phyloP scores from a whole-genome alignment of 1,140 invertebrate genomes.

The Zaprionus kolodkinae region DNA sequence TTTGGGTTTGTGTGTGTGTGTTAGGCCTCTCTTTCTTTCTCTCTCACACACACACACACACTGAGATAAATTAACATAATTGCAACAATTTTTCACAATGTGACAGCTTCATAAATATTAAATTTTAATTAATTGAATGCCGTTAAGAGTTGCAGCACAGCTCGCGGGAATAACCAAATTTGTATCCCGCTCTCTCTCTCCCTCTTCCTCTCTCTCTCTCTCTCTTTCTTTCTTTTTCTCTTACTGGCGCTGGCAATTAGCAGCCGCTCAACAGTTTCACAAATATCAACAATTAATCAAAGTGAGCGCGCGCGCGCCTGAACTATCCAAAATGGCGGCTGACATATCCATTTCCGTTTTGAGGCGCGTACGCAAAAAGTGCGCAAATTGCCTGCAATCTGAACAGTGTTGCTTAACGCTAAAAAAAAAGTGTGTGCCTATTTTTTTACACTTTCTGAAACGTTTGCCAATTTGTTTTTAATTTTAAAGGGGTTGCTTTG shows the following conservation, averaged over 20 bases:
- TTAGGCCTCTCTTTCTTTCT: constrained; percentile 3
- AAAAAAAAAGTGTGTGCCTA: background rate
- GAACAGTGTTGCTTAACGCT: background rate
- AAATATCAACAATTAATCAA: constrained; percentile 55
- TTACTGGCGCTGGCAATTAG: constrained; percentile 44
- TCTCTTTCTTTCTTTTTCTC: background rate
- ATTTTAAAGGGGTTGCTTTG: too few relatives aligned
- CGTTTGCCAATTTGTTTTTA: too few relatives aligned
- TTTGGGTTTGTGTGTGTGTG: constrained; percentile 13
- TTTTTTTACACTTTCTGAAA: too few relatives aligned
- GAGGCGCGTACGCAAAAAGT: background rate
- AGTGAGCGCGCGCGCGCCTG: constrained; percentile 4
- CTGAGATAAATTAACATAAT: constrained; percentile 57
- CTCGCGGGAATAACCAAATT: constrained; percentile 8
- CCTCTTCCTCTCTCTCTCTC: background rate
- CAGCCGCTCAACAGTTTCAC: constrained; percentile 39
- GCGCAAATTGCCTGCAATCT: background rate
- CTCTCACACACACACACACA: background rate
- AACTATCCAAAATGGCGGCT: constrained; percentile 40
- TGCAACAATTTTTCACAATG: constrained; percentile 56
- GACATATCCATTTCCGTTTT: constrained; percentile 38
- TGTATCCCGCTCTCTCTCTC: too few relatives aligned
- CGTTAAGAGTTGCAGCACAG: constrained; percentile 47
- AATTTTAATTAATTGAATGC: constrained; percentile 74
- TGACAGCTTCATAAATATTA: constrained; percentile 71